These are phyloP conservation scores for Xylocampa areola DNA, from an alignment of 2,888 invertebrate species.

Conservation along the genomic window DNA sequence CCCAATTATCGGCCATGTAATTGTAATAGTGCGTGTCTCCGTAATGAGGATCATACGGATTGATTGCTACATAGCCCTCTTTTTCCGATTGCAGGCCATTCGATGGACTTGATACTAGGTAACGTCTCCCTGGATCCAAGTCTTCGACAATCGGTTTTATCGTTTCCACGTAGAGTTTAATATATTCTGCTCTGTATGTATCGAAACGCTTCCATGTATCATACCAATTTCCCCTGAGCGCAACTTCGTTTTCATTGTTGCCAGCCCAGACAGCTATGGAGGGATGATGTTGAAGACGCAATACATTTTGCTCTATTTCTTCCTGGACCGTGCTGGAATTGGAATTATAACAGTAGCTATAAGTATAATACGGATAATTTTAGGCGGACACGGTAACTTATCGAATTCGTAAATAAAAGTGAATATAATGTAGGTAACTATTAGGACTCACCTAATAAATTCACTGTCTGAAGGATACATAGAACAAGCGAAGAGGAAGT, in stretches of 20 bases:
- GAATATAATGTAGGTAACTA: no score
- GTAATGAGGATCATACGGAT: constrained; percentile 94
- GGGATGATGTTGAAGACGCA: constrained; percentile 95
- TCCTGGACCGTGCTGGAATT: constrained; percentile 86
- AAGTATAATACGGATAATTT: background rate
- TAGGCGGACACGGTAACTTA: no score
- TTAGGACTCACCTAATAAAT: constrained; percentile 91
- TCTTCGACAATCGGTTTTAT: constrained; percentile 91
- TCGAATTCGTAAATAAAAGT: background rate
- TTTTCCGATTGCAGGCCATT: constrained; percentile 93
- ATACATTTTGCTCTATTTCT: constrained; percentile 95
- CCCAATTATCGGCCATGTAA: constrained; percentile 95
- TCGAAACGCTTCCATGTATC: constrained; percentile 84
- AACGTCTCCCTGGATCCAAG: constrained; percentile 91
- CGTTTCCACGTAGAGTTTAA: constrained; percentile 94
- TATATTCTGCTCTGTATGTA: constrained; percentile 93
- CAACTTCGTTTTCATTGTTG: constrained; percentile 99
- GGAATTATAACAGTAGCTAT: background rate
- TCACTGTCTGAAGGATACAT: constrained; percentile 95
- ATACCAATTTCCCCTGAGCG: constrained; percentile 95
- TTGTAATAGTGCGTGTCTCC: constrained; percentile 98
- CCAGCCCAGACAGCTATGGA: constrained; percentile 97
- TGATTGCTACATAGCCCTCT: constrained; percentile 93
- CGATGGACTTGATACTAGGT: constrained; percentile 96
- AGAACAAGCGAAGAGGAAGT: constrained; percentile 98